Evolutionary conservation across 64 coral and sea anemone genomes (phyloP), one percentile per base, ranked within the genome.

Genomic region (Catalaphyllia jardinei): DNA sequence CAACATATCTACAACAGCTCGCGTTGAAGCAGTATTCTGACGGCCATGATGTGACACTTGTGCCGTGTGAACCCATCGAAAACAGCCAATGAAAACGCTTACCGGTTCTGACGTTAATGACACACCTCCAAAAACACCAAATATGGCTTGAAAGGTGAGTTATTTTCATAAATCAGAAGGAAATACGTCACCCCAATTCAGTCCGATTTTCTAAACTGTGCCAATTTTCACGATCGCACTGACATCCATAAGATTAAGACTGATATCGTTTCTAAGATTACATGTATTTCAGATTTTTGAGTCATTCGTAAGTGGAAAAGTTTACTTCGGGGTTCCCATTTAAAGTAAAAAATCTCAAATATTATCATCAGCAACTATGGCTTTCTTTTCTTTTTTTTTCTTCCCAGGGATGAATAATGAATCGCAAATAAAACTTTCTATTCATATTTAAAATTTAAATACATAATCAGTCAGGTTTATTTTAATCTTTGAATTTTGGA

Each of bases 121-220:
- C 93, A 99, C 97, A 91, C 97, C 97, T 89, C 97, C 97, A 74
- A 29, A 6, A 29, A 71, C 17, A 42, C 96, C 93, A 90, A 74
- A 95, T 98, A 95, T 95, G 93, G 93, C 22, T 27, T 27, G 65
- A 29, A 27, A 27, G 10, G 22, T 24, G 10, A 25, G 22, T n/a
- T n/a, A n/a, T 27, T 27, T n/a, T 27, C 22, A 24, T 65, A 18
- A 65, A 65, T 18, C 18, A 65, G 18, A 2, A 22, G 62, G 62
- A 65, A 17, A 65, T 62, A 62, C 42, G 42, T 46, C 42, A 46
- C 42, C 7, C 42, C 42, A 46, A 5, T 46, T 57, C 15, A 12
- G 54, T 14, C 54, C 15, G 54, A 57, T 57, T 9, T 10, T 10
- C 15, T 14, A 67, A 25, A 67, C 4, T 67, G 65, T 69, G 65